These are phyloP conservation scores for Hemaris fuciformis DNA, from an alignment of 2,888 invertebrate species.

Conservation along the genomic window DNA sequence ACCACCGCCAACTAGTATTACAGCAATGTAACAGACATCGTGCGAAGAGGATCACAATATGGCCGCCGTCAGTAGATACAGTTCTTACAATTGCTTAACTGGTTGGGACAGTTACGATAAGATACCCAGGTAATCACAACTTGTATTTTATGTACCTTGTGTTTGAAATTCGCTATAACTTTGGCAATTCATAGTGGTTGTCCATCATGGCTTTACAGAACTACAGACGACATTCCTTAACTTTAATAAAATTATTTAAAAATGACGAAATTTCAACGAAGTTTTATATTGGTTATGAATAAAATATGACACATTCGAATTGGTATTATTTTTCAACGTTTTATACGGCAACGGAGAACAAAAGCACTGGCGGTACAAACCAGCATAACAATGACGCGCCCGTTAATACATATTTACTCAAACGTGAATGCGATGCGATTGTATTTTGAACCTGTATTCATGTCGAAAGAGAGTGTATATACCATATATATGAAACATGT, in stretches of 20 bases:
- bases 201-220: no score
- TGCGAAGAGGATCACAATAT: slow-evolving; percentile 51
- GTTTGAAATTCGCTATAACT: no score
- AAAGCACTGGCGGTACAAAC: no score
- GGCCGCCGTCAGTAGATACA: slow-evolving; percentile 89
- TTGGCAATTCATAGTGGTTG: no score
- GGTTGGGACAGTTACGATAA: slow-evolving; percentile 96
- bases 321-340: no score
- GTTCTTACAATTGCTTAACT: slow-evolving; percentile 93
- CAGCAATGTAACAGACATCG: not conserved
- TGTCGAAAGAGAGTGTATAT: not conserved
- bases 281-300: no score
- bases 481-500: not conserved
- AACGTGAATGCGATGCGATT: not conserved
- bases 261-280: no score
- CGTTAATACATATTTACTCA: not conserved
- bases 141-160: not conserved
- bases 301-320: no score
- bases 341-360: no score
- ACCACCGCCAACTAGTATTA: not conserved
- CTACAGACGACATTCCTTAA: no score
- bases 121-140: slow-evolving; percentile 88
- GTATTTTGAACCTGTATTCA: not conserved
- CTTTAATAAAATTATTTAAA: no score
- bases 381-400: no score